phyloP scores from a whole-genome alignment of 64 coral and sea anemone species.

The Anthopleura sola region DNA sequence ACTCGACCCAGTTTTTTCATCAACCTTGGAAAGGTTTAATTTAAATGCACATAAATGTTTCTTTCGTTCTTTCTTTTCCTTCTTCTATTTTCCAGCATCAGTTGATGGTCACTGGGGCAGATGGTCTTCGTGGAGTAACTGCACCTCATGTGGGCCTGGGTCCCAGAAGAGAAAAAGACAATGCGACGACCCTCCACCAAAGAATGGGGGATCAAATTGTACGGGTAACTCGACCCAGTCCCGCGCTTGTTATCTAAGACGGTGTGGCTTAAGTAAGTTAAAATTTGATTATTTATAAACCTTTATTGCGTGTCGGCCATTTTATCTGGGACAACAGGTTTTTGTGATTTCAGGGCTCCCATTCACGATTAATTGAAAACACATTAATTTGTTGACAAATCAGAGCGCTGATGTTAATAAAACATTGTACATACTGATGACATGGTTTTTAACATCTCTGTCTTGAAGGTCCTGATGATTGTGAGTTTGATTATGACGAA shows the following conservation, averaged over 20 bases:
- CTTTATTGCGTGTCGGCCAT: too few relatives aligned
- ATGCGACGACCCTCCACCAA: constrained; percentile 64
- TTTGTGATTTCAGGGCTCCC: too few relatives aligned
- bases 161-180: constrained; percentile 26
- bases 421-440: too few relatives aligned
- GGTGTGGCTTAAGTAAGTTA: constrained; percentile 63
- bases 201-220: constrained; percentile 46
- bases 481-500: constrained; percentile 38
- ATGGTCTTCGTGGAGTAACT: constrained; percentile 74
- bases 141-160: constrained; percentile 50
- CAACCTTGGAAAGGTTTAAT: too few relatives aligned
- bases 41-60: too few relatives aligned
- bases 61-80: background rate
- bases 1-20: too few relatives aligned
- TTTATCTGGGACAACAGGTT: too few relatives aligned
- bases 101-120: constrained; percentile 70
- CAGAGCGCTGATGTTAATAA: too few relatives aligned
- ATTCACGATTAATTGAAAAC: too few relatives aligned
- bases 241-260: constrained; percentile 26
- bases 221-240: constrained; percentile 34
- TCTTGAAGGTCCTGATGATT: constrained; percentile 35
- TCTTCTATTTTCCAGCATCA: constrained; percentile 21
- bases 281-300: too few relatives aligned
- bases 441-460: background rate
- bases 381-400: too few relatives aligned